These are phyloP conservation scores for Mesopsocus fuscifrons DNA, from an alignment of 2,888 invertebrate genomes.

Conservation along the genomic window DNA sequence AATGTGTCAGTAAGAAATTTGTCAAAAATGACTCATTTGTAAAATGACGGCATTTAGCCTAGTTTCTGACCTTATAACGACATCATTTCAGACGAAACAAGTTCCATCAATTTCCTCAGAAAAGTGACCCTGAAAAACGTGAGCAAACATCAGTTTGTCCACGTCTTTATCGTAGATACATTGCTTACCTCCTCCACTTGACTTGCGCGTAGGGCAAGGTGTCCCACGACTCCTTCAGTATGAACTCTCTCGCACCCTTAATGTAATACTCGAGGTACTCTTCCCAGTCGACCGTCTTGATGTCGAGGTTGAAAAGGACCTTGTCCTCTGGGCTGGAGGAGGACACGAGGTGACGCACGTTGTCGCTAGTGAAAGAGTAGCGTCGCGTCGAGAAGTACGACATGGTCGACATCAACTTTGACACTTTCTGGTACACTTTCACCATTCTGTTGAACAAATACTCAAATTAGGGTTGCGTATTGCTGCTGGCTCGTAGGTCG, in stretches of 20 bases:
- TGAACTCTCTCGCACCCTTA: slow-evolving; percentile 51
- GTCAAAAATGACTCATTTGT: too few relatives aligned
- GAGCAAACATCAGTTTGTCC: too few relatives aligned
- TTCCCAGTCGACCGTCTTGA: slow-evolving; percentile 55
- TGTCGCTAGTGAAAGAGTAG: slow-evolving; percentile 51
- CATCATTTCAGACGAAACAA: too few relatives aligned
- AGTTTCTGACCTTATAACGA: too few relatives aligned
- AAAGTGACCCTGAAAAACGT: too few relatives aligned
- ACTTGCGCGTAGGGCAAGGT: slow-evolving; percentile 47
- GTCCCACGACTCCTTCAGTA: slow-evolving; percentile 60
- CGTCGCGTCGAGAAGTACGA: slow-evolving; percentile 62
- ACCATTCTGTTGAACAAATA: slow-evolving; percentile 61
- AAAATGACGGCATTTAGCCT: too few relatives aligned
- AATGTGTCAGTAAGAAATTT: too few relatives aligned
- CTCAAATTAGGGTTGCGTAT: slow-evolving; percentile 9
- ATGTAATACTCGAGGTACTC: slow-evolving; percentile 46
- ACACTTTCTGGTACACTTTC: slow-evolving; percentile 52
- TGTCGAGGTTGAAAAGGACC: slow-evolving; percentile 48
- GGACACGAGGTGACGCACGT: slow-evolving; percentile 35
- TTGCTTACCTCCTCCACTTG: slow-evolving; percentile 37
- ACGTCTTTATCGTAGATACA: too few relatives aligned
- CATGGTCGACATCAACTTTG: slow-evolving; percentile 48
- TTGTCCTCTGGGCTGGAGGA: slow-evolving; percentile 36
- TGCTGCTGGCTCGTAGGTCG: too few relatives aligned
- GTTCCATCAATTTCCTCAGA: too few relatives aligned